phyloP scores from a whole-genome alignment of 1,140 invertebrate genomes.

The Dendrolimus punctatus region DNA sequence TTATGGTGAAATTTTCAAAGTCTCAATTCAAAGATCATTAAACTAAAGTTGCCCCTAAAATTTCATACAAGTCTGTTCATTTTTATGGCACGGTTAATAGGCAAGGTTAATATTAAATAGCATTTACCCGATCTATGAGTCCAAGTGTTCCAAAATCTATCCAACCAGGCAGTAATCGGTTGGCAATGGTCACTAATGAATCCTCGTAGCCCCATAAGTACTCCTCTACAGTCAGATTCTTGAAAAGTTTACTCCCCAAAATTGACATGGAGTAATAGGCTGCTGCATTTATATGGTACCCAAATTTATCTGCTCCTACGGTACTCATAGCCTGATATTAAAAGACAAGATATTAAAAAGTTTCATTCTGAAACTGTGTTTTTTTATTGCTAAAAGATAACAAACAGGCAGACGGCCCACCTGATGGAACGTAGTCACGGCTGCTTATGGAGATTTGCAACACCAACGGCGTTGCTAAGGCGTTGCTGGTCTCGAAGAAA shows the following conservation, averaged over 20 bases:
- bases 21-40: too few relatives aligned
- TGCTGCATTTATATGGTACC: constrained; percentile 76
- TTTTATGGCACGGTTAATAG: too few relatives aligned
- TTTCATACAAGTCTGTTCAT: too few relatives aligned
- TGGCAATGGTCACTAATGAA: constrained; percentile 78
- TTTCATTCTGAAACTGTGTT: too few relatives aligned
- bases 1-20: too few relatives aligned
- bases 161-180: constrained; percentile 79
- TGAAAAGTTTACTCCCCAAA: constrained; percentile 79
- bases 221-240: constrained; percentile 80
- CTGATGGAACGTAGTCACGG: too few relatives aligned
- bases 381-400: too few relatives aligned
- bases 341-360: neutral
- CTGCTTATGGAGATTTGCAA: too few relatives aligned
- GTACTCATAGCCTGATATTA: constrained; percentile 76
- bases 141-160: constrained; percentile 85
- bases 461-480: too few relatives aligned
- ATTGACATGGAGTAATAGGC: constrained; percentile 75
- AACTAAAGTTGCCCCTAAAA: too few relatives aligned
- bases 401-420: too few relatives aligned
- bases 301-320: constrained; percentile 66
- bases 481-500: too few relatives aligned
- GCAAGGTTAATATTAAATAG: constrained; percentile 2
- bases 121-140: constrained; percentile 84
- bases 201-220: constrained; percentile 92